These are phyloP conservation scores for Seriola rivoliana DNA, from an alignment of 2,113 vertebrate genomes.

Conservation along the genomic window DNA sequence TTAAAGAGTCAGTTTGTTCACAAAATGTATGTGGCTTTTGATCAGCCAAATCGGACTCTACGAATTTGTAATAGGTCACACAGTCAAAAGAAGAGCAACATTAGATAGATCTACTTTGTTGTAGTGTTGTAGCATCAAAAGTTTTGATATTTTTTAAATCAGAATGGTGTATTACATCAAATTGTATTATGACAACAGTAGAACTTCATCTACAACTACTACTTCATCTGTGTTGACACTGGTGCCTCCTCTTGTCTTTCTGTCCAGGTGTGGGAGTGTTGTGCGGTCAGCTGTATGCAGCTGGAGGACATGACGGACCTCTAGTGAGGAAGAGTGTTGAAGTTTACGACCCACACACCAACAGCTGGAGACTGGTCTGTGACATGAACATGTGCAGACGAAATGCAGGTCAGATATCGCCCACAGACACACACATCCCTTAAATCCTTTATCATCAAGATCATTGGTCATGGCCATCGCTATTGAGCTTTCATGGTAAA, in stretches of 20 bases:
- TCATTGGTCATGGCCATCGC: neutral
- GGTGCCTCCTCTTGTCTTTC: neutral
- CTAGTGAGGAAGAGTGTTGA: constrained; percentile 97
- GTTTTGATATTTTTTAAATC: no score
- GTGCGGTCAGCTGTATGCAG: constrained; percentile 92
- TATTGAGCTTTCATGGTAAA: no score
- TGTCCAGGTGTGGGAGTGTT: constrained; percentile 93
- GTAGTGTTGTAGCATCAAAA: no score
- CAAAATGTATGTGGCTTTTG: no score
- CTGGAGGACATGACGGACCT: constrained; percentile 94
- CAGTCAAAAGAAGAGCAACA: no score
- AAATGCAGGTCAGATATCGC: constrained; percentile 89
- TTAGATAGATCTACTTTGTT: no score
- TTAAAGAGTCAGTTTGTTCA: no score
- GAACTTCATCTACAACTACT: neutral
- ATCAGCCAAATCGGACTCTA: neutral
- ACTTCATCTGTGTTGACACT: neutral
- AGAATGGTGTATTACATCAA: no score
- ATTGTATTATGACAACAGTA: no score
- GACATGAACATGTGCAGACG: constrained; percentile 99
- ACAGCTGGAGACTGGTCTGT: constrained; percentile 93
- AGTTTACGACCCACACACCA: constrained; percentile 91
- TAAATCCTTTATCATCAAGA: no score
- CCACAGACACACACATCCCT: neutral
- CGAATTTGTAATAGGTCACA: no score